Evolutionary conservation across 2,797 vertebrate genomes (phyloP).

Genomic region (Lindbergichthys nudifrons): DNA sequence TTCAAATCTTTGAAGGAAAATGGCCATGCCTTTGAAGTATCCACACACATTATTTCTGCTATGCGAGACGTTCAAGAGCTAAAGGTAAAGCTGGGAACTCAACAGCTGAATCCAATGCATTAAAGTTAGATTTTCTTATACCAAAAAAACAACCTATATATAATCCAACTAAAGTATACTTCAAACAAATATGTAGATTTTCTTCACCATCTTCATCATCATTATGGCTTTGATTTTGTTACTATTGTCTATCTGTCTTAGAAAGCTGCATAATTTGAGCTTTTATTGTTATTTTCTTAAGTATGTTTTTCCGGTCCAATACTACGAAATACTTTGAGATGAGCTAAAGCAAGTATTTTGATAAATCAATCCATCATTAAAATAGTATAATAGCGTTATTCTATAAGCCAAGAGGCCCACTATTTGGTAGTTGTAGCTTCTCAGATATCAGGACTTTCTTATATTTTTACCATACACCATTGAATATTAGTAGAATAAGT

Average conservation of each 20-base stretch:
- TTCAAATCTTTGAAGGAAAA: constrained; percentile 15
- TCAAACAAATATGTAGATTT: background rate
- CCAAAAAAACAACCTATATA: no score
- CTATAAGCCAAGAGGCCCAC: background rate
- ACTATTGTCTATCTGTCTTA: background rate
- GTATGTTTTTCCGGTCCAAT: background rate
- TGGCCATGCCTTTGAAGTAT: background rate
- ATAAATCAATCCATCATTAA: no score
- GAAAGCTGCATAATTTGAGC: background rate
- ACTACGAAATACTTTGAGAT: background rate
- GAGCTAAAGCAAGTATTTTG: background rate
- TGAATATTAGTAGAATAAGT: no score
- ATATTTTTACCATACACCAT: no score
- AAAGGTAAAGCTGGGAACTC: background rate
- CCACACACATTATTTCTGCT: background rate
- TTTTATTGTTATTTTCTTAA: background rate
- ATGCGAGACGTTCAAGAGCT: background rate
- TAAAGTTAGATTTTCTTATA: no score
- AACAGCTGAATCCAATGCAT: background rate
- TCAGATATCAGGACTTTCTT: background rate
- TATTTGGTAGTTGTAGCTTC: background rate
- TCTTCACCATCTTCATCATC: background rate
- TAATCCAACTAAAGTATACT: background rate
- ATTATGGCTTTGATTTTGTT: background rate
- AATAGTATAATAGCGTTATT: no score